A percentile compares a stretch with the other conserved stretches of the same genome.
Conservation (phyloP, 2,888 invertebrate genomes). For the Tiliacea citrago region DNA sequence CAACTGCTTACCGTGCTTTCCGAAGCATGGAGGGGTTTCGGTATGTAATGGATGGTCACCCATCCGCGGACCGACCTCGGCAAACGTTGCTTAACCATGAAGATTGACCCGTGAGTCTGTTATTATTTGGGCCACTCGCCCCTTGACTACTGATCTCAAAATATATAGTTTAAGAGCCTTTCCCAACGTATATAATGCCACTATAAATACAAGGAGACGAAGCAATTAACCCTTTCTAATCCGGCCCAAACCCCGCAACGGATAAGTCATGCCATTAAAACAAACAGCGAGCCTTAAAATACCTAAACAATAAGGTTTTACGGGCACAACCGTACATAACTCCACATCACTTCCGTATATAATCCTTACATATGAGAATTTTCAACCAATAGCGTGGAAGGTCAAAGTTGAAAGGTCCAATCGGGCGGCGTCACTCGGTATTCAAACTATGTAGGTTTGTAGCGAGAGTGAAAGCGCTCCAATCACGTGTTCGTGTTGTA, state of each 20-base stretch:
- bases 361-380: conserved; percentile 77
- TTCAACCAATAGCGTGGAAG: conserved; percentile 81
- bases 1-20: neutral
- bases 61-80: neutral
- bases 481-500: conserved; percentile 76
- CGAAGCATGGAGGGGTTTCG: too few species aligned
- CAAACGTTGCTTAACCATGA: neutral
- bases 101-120: neutral
- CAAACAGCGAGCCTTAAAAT: conserved; percentile 63
- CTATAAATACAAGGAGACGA: conserved; percentile 13
- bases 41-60: neutral
- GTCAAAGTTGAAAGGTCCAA: conserved; percentile 77
- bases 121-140: neutral
- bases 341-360: conserved; percentile 66
- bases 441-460: conserved; percentile 88
- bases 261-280: conserved; percentile 63
- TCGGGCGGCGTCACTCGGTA: conserved; percentile 78
- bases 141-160: neutral
- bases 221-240: conserved; percentile 53
- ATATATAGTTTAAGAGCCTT: conserved; percentile 25
- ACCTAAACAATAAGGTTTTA: conserved; percentile 69
- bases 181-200: neutral
- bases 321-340: conserved; percentile 63
- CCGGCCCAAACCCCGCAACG: conserved; percentile 32
- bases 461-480: conserved; percentile 87